Percentiles rank a stretch among this genome's conserved stretches.
Evolutionary conservation across 2,888 invertebrate genomes (phyloP).

Genomic region (Bhutanitis thaidina): DNA sequence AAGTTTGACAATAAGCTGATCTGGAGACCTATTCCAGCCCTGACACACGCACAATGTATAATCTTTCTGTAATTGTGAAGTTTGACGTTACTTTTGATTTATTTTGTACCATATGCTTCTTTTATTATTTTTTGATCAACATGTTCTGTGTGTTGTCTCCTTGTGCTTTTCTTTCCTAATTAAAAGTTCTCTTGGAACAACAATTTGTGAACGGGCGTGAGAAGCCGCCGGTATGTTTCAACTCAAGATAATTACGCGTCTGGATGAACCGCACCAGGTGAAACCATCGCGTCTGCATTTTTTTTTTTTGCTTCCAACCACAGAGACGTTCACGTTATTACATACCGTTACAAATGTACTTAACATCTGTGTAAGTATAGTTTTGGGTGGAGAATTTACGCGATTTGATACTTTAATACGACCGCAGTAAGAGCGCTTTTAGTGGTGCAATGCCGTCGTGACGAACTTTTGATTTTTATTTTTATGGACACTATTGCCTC

Average conservation of each 20-base stretch:
- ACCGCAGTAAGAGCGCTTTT: not conserved
- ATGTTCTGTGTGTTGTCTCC: too few relatives aligned
- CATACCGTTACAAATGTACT: constrained; percentile 16
- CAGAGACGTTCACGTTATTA: constrained; percentile 5
- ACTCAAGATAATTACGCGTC: not conserved
- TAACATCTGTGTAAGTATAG: constrained; percentile 1
- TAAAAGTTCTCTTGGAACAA: too few relatives aligned
- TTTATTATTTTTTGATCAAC: too few relatives aligned
- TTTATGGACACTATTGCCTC: not conserved
- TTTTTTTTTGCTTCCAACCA: constrained; percentile 14
- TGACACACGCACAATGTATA: too few relatives aligned
- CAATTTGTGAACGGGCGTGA: too few relatives aligned
- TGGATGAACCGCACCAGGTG: constrained; percentile 5
- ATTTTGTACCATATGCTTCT: too few relatives aligned
- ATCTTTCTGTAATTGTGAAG: too few relatives aligned
- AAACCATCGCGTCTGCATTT: constrained; percentile 5
- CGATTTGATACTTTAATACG: not conserved
- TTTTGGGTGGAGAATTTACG: not conserved
- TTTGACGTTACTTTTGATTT: too few relatives aligned
- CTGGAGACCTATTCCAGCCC: too few relatives aligned
- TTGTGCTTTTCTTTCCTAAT: too few relatives aligned
- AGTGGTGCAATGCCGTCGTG: not conserved
- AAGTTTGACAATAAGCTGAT: too few relatives aligned
- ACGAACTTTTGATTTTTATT: constrained; percentile 7
- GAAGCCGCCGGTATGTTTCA: too few relatives aligned